Evolutionary conservation across 2,888 invertebrate species (phyloP), one percentile per base, ranked within the genome.

Genomic region (Hydrotaea cyrtoneurina): DNA sequence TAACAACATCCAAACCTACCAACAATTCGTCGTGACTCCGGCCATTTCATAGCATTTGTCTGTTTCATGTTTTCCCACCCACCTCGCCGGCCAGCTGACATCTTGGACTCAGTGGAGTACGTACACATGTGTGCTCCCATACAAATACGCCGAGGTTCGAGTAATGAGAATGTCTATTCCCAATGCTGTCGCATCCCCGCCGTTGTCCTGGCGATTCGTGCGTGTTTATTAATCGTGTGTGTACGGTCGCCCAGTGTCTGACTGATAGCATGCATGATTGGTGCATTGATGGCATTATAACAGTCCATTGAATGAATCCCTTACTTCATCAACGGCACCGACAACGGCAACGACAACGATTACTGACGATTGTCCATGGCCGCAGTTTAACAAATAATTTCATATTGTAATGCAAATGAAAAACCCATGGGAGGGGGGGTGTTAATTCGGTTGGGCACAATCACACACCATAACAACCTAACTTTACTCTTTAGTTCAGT

Each of bases 301-400:
- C 76, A 79, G 31, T 66, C 76, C 83, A 76, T 79, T 79, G 82
- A 79, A 39, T 39, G 11, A 31, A 75, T 50, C n/a, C 43, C 43
- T 50, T 15, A 50, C n/a, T 79, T 76, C 78, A 75, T 75, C 79
- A 79, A 82, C n/a, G n/a, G n/a, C n/a, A n/a, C n/a, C n/a, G n/a
- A n/a, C n/a, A n/a, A n/a, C n/a, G n/a, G n/a, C n/a, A n/a, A n/a
- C n/a, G n/a, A n/a, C 64, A 50, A 62, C 31, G 46, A 46, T 82
- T 55, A 71, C 76, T 75, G 53, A 62, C 43, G 75, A 79, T 76
- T 78, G 71, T 76, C 19, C 31, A 31, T 31, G 2, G 59, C 31
- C 62, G 62, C 26, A 55, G 78, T 75, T 71, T 62, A 75, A 75
- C 74, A 71, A 66, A 72, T 64, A 15, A 21, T 7, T 36, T 31